These are phyloP conservation scores for Diadema setosum DNA, from an alignment of 35 echinoderm and acorn worm genomes.

Conservation along the genomic window DNA sequence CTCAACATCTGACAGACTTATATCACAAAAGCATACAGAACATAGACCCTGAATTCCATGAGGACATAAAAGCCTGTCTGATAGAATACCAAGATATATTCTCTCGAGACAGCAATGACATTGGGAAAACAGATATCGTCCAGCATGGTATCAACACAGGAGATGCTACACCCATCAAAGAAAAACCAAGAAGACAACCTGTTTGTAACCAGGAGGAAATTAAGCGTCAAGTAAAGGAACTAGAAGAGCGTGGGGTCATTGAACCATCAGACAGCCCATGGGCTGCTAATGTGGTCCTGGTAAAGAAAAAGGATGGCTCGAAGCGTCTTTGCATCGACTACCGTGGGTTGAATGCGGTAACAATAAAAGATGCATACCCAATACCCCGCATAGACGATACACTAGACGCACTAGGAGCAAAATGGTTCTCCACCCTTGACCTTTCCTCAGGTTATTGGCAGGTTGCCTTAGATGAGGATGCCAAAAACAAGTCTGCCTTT, in stretches of 20 bases:
- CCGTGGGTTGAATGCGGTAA: not conserved
- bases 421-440: too few species aligned
- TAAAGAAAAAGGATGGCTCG: conserved; percentile 66
- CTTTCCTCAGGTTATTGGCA: too few species aligned
- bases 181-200: not conserved
- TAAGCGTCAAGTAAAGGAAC: not conserved
- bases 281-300: too few species aligned
- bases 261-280: conserved; percentile 48
- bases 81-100: conserved; percentile 14
- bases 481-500: too few species aligned
- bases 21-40: not conserved
- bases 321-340: conserved; percentile 45
- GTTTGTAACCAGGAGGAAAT: not conserved
- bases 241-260: conserved; percentile 27
- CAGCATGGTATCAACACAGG: conserved; percentile 33
- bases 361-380: too few species aligned
- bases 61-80: not conserved
- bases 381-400: conserved; percentile 47
- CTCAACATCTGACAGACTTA: not conserved
- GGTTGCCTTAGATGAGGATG: too few species aligned
- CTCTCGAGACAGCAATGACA: not conserved
- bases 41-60: not conserved
- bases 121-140: not conserved
- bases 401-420: too few species aligned
- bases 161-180: not conserved